Evolutionary conservation across 2,888 invertebrate species (phyloP), one percentile per base, ranked within the genome.

Genomic region (Ischnus inquisitorius): DNA sequence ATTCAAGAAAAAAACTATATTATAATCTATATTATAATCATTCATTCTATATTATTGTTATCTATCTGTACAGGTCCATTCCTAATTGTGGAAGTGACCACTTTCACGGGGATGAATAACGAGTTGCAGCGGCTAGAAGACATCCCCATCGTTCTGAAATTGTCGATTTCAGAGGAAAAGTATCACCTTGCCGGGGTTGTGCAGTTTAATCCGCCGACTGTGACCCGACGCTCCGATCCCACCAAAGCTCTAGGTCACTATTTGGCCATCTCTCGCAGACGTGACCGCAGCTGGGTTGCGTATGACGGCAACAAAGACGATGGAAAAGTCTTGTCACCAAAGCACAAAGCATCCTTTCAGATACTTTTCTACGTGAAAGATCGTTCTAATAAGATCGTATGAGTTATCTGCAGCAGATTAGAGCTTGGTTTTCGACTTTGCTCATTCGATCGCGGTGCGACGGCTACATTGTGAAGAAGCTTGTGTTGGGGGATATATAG

Each of bases 21-120:
- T 60, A 34, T 28, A 60, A 57, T 60, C 0, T 4, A 60, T n/a
- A n/a, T n/a, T n/a, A n/a, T n/a, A n/a, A 12, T 3, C 14, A 25
- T 28, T 60, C 2, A 3, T 28, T 60, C 28, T 28, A 60, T 60
- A 28, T 28, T 60, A 60, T 60, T 14, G n/a, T 39, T 39, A 8
- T 39, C 2, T 16, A 16, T 64, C 64, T 64, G 39, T 16, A 64
- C 64, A 64, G 64, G 64, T 34, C 39, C 41, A 64, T 64, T 64
- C 10, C 64, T 64, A 8, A n/a, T 64, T 2, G 19, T 64, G 16
- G 41, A 64, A 0, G 10, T 64, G 1, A 6, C 39, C 39, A 64
- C n/a, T 2, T 16, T 10, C 10, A 19, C 16, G 1, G 64, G 25
- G 41, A 39, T n/a, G 8, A 41, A 39, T 1, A 39, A 8, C 19